Evolutionary conservation across 2,113 vertebrate species (phyloP).

Genomic region (Glaucidium brasilianum): DNA sequence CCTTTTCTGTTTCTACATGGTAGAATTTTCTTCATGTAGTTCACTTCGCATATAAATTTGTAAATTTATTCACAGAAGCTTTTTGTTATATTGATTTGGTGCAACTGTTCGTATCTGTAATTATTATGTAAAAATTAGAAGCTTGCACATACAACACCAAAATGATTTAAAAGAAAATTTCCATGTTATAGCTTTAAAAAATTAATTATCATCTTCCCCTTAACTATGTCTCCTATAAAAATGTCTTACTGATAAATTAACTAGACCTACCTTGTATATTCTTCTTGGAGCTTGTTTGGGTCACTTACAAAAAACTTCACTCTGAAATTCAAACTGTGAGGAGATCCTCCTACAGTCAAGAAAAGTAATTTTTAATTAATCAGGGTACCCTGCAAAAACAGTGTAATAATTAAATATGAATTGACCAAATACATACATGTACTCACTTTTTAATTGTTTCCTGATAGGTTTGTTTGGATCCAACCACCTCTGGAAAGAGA

Average conservation of each 20-base stretch:
- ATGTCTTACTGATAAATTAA: background rate
- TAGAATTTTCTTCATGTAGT: background rate
- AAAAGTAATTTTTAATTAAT: conserved; percentile 71
- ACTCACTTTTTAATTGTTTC: conserved; percentile 99
- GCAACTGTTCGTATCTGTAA: background rate
- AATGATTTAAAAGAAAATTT: background rate
- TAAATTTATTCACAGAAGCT: background rate
- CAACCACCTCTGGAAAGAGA: conserved; percentile 92
- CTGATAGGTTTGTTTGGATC: conserved; percentile 98
- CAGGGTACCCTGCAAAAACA: conserved; percentile 43
- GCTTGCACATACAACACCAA: background rate
- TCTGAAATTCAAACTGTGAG: conserved; percentile 94
- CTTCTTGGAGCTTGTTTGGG: conserved; percentile 96
- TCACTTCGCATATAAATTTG: background rate
- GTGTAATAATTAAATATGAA: conserved; percentile 24
- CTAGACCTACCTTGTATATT: conserved; percentile 91
- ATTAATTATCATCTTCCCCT: background rate
- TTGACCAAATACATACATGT: conserved; percentile 59
- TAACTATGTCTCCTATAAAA: background rate
- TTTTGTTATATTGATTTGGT: background rate
- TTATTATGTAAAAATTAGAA: background rate
- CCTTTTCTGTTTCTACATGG: background rate
- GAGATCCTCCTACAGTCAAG: conserved; percentile 88
- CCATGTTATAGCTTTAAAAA: background rate
- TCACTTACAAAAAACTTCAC: conserved; percentile 99